phyloP scores from a whole-genome alignment of 2,888 invertebrate genomes.

The Cantharis rufa region DNA sequence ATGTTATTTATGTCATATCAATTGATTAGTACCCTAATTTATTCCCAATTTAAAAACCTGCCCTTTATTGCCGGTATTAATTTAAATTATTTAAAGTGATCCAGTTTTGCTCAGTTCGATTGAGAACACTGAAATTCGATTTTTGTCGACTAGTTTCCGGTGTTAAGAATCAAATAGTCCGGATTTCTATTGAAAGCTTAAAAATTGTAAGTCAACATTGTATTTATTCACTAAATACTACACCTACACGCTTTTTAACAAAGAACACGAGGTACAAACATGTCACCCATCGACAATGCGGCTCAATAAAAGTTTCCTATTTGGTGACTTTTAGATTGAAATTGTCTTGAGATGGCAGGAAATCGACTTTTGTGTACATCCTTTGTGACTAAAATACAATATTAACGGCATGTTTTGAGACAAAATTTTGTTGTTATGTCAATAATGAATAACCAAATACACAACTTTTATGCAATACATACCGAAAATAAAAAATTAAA shows the following conservation, averaged over 20 bases:
- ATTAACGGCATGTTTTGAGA: neutral
- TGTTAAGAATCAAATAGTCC: slow-evolving; percentile 23
- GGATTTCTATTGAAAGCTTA: slow-evolving; percentile 23
- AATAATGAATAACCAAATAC: neutral
- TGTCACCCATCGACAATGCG: slow-evolving; percentile 26
- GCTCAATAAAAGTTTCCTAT: slow-evolving; percentile 7
- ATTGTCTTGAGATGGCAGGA: slow-evolving; percentile 8
- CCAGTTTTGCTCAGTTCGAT: neutral
- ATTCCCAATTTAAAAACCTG: neutral
- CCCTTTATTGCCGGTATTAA: neutral
- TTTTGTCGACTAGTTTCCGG: slow-evolving; percentile 26
- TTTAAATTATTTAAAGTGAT: neutral
- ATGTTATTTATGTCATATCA: slow-evolving; percentile 16
- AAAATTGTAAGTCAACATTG: slow-evolving; percentile 33
- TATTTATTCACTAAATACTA: slow-evolving; percentile 28
- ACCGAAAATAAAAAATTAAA: neutral
- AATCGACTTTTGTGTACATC: slow-evolving; percentile 6
- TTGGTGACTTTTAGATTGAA: slow-evolving; percentile 7
- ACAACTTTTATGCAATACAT: neutral
- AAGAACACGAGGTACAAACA: slow-evolving; percentile 42
- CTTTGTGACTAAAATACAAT: neutral
- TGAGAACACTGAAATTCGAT: neutral
- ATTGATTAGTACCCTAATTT: neutral
- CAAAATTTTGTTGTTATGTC: neutral
- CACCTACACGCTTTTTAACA: slow-evolving; percentile 35